Percentiles rank a stretch among this genome's conserved stretches.
Conservation (phyloP, 2,888 invertebrate species). For the Amblyjoppa fuscipennis region DNA sequence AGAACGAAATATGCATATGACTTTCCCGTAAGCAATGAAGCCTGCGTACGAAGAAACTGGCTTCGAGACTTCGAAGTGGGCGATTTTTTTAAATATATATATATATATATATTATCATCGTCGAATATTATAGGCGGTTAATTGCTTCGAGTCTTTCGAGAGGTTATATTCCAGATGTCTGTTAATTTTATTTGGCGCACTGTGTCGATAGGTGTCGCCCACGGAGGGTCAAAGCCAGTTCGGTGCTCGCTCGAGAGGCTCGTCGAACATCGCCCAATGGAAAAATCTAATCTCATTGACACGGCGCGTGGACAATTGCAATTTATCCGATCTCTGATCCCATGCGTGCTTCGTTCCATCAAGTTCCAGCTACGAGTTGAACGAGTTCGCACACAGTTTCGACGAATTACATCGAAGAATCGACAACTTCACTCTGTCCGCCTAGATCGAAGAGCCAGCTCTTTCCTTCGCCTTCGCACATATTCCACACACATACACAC, state of each 20-base stretch:
- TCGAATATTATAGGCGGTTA: not conserved
- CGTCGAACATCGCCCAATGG: not conserved
- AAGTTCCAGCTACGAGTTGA: not conserved
- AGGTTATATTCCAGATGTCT: not conserved
- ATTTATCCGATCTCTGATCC: not conserved
- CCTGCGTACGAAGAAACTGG: not conserved
- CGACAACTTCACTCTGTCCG: not conserved
- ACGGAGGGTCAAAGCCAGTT: too few relatives aligned
- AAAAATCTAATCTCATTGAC: conserved; percentile 7
- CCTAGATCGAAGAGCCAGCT: not conserved
- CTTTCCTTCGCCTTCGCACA: not conserved
- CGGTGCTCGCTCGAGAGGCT: not conserved
- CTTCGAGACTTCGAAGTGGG: conserved; percentile 5
- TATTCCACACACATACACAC: not conserved
- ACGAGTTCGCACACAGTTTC: not conserved
- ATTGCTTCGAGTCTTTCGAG: not conserved
- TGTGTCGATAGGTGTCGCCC: too few relatives aligned
- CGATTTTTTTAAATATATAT: not conserved
- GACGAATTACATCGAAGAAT: not conserved
- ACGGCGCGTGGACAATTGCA: not conserved
- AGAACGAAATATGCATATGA: not conserved
- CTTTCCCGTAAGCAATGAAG: not conserved
- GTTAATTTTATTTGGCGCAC: too few relatives aligned
- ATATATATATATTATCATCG: not conserved
- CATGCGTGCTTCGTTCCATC: not conserved